phyloP scores from a whole-genome alignment of 2,888 invertebrate genomes.

The Spodoptera littoralis region DNA sequence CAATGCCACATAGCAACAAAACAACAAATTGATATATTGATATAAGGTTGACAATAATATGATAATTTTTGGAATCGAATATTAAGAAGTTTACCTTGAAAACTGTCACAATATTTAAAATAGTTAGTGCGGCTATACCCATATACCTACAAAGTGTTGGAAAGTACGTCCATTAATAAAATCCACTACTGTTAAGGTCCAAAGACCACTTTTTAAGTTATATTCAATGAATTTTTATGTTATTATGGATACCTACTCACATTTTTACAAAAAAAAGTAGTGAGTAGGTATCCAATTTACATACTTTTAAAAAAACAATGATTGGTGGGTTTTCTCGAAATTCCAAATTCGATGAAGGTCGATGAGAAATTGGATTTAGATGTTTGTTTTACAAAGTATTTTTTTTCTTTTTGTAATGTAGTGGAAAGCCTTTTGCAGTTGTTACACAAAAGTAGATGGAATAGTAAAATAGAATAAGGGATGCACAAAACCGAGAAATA shows the following conservation, averaged over 20 bases:
- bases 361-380: no score
- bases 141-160: neutral
- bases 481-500: no score
- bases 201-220: neutral
- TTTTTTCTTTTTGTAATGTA: no score
- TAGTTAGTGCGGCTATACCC: slow-evolving; percentile 6
- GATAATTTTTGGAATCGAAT: slow-evolving; percentile 20
- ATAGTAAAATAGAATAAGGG: no score
- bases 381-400: no score
- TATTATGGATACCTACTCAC: neutral
- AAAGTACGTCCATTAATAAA: slow-evolving; percentile 8
- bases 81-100: slow-evolving; percentile 38
- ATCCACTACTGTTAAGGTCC: slow-evolving; percentile 18
- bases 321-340: neutral
- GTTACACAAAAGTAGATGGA: no score
- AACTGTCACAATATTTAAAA: slow-evolving; percentile 17
- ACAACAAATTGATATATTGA: neutral
- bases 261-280: no score
- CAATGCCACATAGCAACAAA: slow-evolving; percentile 18
- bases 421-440: no score
- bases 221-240: slow-evolving; percentile 2
- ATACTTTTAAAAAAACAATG: neutral
- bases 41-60: slow-evolving; percentile 17
- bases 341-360: neutral
- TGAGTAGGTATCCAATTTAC: no score